Base-by-base conservation (phyloP, 2,797 vertebrate species). In the Phylloscopus collybita region DNA sequence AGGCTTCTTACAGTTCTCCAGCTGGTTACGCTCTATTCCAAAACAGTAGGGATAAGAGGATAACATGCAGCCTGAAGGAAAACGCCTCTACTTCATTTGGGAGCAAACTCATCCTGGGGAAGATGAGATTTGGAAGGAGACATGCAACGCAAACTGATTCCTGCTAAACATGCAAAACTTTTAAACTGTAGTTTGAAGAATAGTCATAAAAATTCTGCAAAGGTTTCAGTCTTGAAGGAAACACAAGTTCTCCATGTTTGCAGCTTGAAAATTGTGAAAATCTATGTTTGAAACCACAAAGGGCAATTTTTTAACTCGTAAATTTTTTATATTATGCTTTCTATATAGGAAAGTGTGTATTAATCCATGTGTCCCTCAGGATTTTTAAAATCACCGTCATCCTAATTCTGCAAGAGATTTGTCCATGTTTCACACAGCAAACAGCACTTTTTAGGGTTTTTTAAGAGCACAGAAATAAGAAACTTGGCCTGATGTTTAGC, bases 1-100 rank as follows among this genome's bases (percentile, higher is more conserved):
- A 99, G 99, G 98, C 98, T 98, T 98, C 98, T 99, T 99, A 99
- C 99, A 99, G 99, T 99, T 98, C 99, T 99, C 98, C 99, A 99
- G 99, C 99, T 99, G 99, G 98, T 99, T 98, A 98, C 98, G 98
- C 99, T 99, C 98, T 99, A 98, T 99, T 99, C 99, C 99, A 99
- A 98, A 99, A 99, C 99, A 99, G 98, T 99, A 98, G 98, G 99
- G 99, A 99, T 99, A 99, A 99, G 99, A 99, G 99, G 99, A 99
- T 99, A 99, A 99, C 99, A 99, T 97, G 98, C 98, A 97, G 98
- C 98, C 98, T 95, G 97, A 97, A 98, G 98, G 98, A 98, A 98
- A 97, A 97, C 96, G 97, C 97, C 72, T 98, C 97, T 98, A 96
- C 97, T 98, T 96, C 98, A 96, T 96, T 97, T 97, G 98, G 98